Evolutionary conservation across 2,113 vertebrate species (phyloP).

Genomic region (Sus scrofa): DNA sequence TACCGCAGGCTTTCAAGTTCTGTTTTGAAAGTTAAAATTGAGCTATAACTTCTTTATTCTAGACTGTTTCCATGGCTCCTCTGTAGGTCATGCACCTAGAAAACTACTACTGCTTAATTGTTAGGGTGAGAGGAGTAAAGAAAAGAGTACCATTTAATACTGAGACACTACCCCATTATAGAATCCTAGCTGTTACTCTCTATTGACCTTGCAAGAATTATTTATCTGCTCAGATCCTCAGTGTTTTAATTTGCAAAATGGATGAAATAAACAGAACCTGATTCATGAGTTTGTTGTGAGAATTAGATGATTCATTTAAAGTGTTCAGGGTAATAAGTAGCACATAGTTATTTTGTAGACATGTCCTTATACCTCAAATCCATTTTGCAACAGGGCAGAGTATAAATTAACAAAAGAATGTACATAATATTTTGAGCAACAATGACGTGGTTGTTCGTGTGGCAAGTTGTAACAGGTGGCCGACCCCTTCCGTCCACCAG

Average conservation of each 20-base stretch:
- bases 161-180: background rate
- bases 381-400: background rate
- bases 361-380: background rate
- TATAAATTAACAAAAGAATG: background rate
- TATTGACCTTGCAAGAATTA: background rate
- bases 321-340: background rate
- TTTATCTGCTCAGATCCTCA: background rate
- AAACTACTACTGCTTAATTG: background rate
- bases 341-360: background rate
- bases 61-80: background rate
- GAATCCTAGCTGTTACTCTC: background rate
- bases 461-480: background rate
- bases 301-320: background rate
- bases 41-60: background rate
- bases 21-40: slow-evolving; percentile 19
- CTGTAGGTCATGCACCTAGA: background rate
- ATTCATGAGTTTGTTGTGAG: background rate
- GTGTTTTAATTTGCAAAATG: background rate
- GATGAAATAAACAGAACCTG: background rate
- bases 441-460: background rate
- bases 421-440: background rate
- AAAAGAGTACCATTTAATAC: background rate
- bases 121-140: background rate
- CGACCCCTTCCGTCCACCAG: background rate
- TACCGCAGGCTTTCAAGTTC: background rate